These are phyloP conservation scores for Scelioninae gen. 1 DNA, from an alignment of 2,888 invertebrate genomes.

Conservation along the genomic window DNA sequence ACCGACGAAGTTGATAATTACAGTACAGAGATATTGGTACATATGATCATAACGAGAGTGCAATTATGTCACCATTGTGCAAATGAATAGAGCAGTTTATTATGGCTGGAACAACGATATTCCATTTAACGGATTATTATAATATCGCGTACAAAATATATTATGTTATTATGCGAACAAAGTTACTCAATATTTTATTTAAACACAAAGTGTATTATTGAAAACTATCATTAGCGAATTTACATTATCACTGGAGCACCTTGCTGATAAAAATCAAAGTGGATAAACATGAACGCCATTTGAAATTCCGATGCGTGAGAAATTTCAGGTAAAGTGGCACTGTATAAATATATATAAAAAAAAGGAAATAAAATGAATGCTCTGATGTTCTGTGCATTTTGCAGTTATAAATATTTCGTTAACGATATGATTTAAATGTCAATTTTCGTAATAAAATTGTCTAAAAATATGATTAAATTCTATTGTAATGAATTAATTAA, in stretches of 20 bases:
- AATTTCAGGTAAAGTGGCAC: slow-evolving; percentile 25
- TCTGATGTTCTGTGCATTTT: no score
- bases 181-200: not conserved
- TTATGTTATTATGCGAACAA: not conserved
- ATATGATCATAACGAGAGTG: not conserved
- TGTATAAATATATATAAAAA: slow-evolving; percentile 39
- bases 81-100: not conserved
- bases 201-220: slow-evolving; percentile 13
- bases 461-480: no score
- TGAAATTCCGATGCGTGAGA: slow-evolving; percentile 20
- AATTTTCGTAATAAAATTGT: no score
- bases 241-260: slow-evolving; percentile 10
- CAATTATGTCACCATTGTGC: not conserved
- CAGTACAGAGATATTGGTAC: not conserved
- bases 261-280: slow-evolving; percentile 1
- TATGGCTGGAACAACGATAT: not conserved
- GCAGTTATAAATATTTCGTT: no score
- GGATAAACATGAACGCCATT: slow-evolving; percentile 2
- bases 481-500: no score
- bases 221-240: slow-evolving; percentile 12
- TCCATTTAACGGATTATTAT: not conserved
- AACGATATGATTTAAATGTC: no score
- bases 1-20: not conserved
- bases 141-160: not conserved
- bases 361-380: not conserved